A percentile compares a stretch with the other conserved stretches of the same genome.
Evolutionary conservation across 2,797 vertebrate genomes (phyloP).

Genomic region (Hypotaenidia philippensis): DNA sequence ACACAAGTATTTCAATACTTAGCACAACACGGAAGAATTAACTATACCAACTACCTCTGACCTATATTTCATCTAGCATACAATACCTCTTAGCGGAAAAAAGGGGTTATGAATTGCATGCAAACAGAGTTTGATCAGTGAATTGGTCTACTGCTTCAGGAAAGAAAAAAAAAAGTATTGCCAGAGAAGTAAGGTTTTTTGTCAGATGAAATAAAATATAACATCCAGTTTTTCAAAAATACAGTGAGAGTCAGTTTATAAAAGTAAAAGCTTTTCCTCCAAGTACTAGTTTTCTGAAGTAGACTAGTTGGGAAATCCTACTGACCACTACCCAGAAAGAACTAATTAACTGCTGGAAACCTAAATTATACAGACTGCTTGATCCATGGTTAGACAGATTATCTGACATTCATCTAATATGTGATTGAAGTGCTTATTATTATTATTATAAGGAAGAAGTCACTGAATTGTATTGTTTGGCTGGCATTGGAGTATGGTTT

Average conservation of each 20-base stretch:
- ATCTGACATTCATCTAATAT: conserved; percentile 29
- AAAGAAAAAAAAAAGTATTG: background rate
- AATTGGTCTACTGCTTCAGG: background rate
- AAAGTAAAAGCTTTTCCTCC: background rate
- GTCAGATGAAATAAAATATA: too few relatives aligned
- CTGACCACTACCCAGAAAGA: background rate
- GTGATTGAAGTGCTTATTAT: conserved; percentile 14
- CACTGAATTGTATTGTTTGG: conserved; percentile 6
- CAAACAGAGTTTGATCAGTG: background rate
- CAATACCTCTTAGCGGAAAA: background rate
- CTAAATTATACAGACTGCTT: background rate
- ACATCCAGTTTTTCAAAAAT: background rate
- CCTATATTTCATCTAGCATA: background rate
- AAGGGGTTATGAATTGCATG: background rate
- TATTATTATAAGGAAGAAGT: conserved; percentile 14
- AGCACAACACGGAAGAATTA: background rate
- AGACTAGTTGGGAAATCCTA: background rate
- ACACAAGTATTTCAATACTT: background rate
- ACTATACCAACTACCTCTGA: background rate
- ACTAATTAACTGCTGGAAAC: background rate
- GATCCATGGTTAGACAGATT: background rate
- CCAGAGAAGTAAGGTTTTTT: background rate
- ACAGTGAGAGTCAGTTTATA: background rate
- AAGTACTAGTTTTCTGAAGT: background rate
- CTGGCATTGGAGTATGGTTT: background rate